Percentiles rank a stretch among this genome's conserved stretches.
Conservation (phyloP, 2,797 vertebrate genomes). For the Bradypodion ventrale region DNA sequence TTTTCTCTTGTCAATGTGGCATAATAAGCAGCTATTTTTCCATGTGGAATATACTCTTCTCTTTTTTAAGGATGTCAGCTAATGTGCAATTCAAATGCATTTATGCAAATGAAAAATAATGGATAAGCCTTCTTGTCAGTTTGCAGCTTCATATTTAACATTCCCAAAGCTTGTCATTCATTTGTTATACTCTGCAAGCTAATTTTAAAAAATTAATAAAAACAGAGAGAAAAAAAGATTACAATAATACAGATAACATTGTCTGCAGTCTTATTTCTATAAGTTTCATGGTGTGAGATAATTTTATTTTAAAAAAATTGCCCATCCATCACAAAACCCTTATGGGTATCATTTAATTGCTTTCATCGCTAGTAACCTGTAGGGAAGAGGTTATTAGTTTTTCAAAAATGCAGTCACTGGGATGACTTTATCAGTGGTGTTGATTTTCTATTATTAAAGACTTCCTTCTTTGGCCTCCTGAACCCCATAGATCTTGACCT, state of each 20-base stretch:
- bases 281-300: too few species aligned
- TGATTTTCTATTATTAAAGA: too few species aligned
- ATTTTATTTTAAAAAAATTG: too few species aligned
- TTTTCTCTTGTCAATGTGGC: neutral
- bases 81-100: neutral
- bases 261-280: too few species aligned
- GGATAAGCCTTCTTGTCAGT: neutral
- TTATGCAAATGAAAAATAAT: conserved; percentile 9
- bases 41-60: neutral
- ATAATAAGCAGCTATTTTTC: neutral
- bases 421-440: too few species aligned
- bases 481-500: too few species aligned
- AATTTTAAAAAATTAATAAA: neutral
- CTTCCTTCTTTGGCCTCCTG: too few species aligned
- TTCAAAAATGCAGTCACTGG: too few species aligned
- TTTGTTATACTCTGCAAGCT: neutral
- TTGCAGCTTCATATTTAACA: conserved; percentile 5
- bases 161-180: conserved; percentile 9
- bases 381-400: too few species aligned
- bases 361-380: too few species aligned
- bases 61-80: neutral
- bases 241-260: neutral
- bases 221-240: neutral
- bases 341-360: too few species aligned
- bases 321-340: too few species aligned